Conservation (phyloP, 2,113 vertebrate species). For the Piprites chloris region DNA sequence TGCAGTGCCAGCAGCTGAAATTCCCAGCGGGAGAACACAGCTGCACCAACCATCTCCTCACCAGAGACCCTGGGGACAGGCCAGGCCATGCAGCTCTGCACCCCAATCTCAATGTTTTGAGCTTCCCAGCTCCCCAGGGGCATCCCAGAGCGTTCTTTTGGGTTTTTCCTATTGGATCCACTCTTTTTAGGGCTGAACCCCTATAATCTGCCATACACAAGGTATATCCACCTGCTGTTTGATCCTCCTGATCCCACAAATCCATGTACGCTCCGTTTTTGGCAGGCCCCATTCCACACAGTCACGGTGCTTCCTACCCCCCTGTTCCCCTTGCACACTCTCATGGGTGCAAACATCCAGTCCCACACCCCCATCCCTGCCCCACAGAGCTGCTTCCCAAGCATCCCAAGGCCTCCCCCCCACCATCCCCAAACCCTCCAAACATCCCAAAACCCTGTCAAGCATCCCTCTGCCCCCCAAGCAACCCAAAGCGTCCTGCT, state of each 20-base stretch:
- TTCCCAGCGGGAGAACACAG: rapidly evolving
- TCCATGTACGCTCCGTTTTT: rapidly evolving
- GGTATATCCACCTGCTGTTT: rapidly evolving
- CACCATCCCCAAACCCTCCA: background rate
- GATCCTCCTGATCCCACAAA: background rate
- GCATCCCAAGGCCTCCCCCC: background rate
- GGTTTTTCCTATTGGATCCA: background rate
- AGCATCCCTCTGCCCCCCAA: background rate
- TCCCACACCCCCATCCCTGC: background rate
- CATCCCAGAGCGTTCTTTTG: background rate
- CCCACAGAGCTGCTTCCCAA: background rate
- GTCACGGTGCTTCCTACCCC: rapidly evolving
- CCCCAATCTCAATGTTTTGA: rapidly evolving
- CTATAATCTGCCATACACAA: rapidly evolving
- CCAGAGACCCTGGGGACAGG: rapidly evolving
- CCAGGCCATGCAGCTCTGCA: rapidly evolving
- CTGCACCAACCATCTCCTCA: background rate
- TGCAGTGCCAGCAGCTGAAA: rapidly evolving
- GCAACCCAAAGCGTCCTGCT: background rate
- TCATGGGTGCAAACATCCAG: rapidly evolving
- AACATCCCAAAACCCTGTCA: background rate
- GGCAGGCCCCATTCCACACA: background rate
- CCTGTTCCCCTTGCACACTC: no score
- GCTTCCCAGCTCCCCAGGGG: background rate
- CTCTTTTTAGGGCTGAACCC: background rate